Base-by-base conservation (phyloP, 2,888 invertebrate genomes). In the Fabriciana adippe region DNA sequence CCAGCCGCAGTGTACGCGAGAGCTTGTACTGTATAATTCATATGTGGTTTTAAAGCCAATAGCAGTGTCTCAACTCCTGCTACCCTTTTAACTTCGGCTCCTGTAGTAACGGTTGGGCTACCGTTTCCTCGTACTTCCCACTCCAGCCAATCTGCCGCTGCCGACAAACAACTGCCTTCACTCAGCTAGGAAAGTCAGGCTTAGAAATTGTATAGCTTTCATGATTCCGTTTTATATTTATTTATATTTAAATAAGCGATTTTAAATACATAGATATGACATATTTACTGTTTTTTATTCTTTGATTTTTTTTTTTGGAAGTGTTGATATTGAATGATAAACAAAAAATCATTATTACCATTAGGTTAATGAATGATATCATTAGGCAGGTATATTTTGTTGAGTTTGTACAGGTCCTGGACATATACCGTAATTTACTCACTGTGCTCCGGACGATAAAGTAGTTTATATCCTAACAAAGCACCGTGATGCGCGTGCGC, bases 21-120 rank as follows among this genome's bases (percentile, higher is more conserved):
- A 5, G 97, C 96, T 79, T 97, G 95, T 70, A 98, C 94, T 54
- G 97, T 97, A 86, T 98, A 98, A 90, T 98, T 98, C 67, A 97
- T 96, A 84, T 95, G 96, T 78, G 97, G 97, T 79, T 95, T 94
- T 72, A 98, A 89, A 5, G 96, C 96, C 76, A 97, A 96, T 74
- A 97, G 89, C 75, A 96, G 95, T 53, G 97, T 97, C 83, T 97
- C 97, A 45, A 95, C 94, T 76, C 96, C 96, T 57, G 96, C 94
- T 53, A 96, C 97, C 64, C 96, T 94, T 82, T 97, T 97, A 61
- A 96, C 95, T 86, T 97, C 96, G 68, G 95, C 95, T 66, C 94
- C 91, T 71, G 81, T 79, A 48, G 81, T 85, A 56, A 81, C 62
- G 67, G 75, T 85, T 65, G 77, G 72, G 61, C 81, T 83, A 51